Base-by-base conservation (phyloP, 2,888 invertebrate species). In the Tiphia femorata region DNA sequence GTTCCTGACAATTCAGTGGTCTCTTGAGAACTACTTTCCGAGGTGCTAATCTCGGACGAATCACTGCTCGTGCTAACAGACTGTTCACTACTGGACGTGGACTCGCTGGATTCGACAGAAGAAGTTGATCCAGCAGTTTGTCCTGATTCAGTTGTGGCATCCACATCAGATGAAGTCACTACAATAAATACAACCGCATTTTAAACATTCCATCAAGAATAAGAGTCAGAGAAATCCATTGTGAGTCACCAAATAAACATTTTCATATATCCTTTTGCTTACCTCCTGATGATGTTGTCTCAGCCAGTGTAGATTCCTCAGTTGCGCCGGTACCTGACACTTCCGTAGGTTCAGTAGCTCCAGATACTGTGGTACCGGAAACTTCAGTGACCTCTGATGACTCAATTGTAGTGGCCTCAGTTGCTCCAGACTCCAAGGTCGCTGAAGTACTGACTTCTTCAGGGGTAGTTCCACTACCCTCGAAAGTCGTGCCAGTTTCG, bases 401-500 rank as follows among this genome's bases (percentile, higher is more conserved):
- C 70, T 62, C 33, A 48, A 62, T 70, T 64, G 27, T 27, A 5
- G n/a, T 10, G 21, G 70, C 58, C 8, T 41, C 62, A 16, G 73
- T 66, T 3, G 35, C 63, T 58, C 21, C 52, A 2, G 49, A 49
- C 17, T 38, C 51, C 64, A n/a, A 56, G 7, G 12, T 33, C n/a
- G n/a, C n/a, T 5, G 48, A 52, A n/a, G 7, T 42, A 17, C 55
- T 58, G 25, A 25, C 47, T 7, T 62, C 73, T 8, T 67, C 71
- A 7, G 60, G 42, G 4, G 70, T 53, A 4, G 71, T 58, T 17
- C 79, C 82, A 47, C 80, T 80, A 19, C 81, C 81, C 55, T 81
- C 81, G 2, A 67, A 7, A 1, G 66, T 70, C 6, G 70, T 53
- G 5, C 57, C 62, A 17, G 51, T 52, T 23, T 57, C 50, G 25